Conservation (phyloP, 2,797 vertebrate species). For the Malacoraja senta region DNA sequence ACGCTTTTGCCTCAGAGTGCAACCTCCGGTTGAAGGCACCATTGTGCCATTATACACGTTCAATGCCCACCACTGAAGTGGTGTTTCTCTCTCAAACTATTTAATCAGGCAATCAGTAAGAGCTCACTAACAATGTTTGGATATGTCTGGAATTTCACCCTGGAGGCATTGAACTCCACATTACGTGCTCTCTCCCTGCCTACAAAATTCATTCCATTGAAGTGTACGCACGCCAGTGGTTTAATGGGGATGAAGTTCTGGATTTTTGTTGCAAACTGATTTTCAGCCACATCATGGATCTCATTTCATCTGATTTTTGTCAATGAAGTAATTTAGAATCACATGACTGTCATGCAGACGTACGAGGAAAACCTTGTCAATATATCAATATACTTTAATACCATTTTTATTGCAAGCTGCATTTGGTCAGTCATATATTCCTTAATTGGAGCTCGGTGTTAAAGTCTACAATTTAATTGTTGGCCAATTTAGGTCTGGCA, state of each 20-base stretch:
- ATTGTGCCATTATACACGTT: too few relatives aligned
- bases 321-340: neutral
- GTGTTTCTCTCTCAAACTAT: neutral
- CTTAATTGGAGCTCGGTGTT: neutral
- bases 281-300: neutral
- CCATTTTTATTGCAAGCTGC: neutral
- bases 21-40: too few relatives aligned
- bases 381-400: neutral
- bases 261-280: neutral
- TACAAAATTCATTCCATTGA: too few relatives aligned
- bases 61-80: too few relatives aligned
- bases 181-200: too few relatives aligned
- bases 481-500: neutral
- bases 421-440: neutral
- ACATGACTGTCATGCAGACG: neutral
- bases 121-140: neutral
- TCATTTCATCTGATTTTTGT: neutral
- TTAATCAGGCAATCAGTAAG: neutral
- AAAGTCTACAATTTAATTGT: neutral
- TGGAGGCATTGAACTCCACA: too few relatives aligned
- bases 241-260: too few relatives aligned
- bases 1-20: too few relatives aligned
- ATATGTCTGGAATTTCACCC: too few relatives aligned
- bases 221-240: too few relatives aligned
- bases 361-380: neutral